Evolutionary conservation across 2,888 invertebrate species (phyloP).

Genomic region (Dendrolimus houi): DNA sequence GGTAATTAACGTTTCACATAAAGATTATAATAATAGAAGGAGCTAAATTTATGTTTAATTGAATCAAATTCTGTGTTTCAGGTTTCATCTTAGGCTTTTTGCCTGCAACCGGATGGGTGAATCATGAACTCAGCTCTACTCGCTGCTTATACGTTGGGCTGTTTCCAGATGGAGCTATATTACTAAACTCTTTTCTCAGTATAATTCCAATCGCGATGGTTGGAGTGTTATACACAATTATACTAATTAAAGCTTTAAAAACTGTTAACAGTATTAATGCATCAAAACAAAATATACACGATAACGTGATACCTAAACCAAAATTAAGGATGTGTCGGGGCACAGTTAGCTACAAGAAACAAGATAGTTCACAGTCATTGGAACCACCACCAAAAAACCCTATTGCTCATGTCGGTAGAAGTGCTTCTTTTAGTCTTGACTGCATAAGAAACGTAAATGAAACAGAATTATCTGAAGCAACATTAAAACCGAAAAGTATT

Average conservation of each 20-base stretch:
- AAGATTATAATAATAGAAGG: too few relatives aligned
- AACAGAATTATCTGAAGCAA: constrained; percentile 9
- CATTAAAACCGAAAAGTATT: constrained; percentile 40
- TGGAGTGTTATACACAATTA: constrained; percentile 74
- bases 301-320: constrained; percentile 35
- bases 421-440: constrained; percentile 40
- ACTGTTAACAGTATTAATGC: constrained; percentile 49
- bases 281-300: constrained; percentile 43
- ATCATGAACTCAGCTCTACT: constrained; percentile 32
- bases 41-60: neutral
- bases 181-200: constrained; percentile 74
- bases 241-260: constrained; percentile 73
- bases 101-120: constrained; percentile 76
- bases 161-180: constrained; percentile 70
- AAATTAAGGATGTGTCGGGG: constrained; percentile 50
- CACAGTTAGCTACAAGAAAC: constrained; percentile 20
- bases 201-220: constrained; percentile 63
- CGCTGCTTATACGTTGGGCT: constrained; percentile 76
- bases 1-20: constrained; percentile 37
- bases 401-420: constrained; percentile 32
- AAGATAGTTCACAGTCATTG: constrained; percentile 18
- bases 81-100: constrained; percentile 76
- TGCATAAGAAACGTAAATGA: constrained; percentile 12
- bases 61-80: constrained; percentile 24
- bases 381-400: constrained; percentile 17